Evolutionary conservation across 2,113 vertebrate genomes (phyloP).

Genomic region (Thermophis baileyi): DNA sequence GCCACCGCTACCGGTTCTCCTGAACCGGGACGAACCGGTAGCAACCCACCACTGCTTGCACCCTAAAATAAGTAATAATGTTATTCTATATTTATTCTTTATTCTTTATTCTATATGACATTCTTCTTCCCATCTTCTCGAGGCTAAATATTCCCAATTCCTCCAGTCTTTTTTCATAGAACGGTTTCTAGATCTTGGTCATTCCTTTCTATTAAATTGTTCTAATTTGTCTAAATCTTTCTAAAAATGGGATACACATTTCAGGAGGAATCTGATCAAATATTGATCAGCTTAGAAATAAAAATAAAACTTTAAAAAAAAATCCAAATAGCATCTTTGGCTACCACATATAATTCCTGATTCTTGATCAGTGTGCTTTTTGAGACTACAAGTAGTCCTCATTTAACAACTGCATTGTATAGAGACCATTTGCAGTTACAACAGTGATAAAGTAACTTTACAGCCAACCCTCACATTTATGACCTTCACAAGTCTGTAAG

Average conservation of each 20-base stretch:
- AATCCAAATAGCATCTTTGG: not conserved
- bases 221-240: no score
- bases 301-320: no score
- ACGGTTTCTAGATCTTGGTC: not conserved
- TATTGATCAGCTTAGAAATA: not conserved
- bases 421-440: not conserved
- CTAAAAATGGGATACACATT: no score
- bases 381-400: no score
- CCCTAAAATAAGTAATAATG: no score
- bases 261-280: not conserved
- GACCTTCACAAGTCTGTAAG: not conserved
- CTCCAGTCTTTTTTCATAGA: not conserved
- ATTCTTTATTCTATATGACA: no score
- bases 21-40: no score
- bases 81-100: no score
- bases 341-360: no score
- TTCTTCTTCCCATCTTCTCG: not conserved
- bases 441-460: not conserved
- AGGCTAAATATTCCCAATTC: not conserved
- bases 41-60: no score
- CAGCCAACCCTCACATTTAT: not conserved
- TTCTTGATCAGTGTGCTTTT: no score
- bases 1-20: no score
- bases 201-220: not conserved
- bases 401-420: not conserved